Percentiles rank a stretch among this genome's conserved stretches.
Conservation (phyloP, 2,888 invertebrate species). For the Trachelus tabidus region DNA sequence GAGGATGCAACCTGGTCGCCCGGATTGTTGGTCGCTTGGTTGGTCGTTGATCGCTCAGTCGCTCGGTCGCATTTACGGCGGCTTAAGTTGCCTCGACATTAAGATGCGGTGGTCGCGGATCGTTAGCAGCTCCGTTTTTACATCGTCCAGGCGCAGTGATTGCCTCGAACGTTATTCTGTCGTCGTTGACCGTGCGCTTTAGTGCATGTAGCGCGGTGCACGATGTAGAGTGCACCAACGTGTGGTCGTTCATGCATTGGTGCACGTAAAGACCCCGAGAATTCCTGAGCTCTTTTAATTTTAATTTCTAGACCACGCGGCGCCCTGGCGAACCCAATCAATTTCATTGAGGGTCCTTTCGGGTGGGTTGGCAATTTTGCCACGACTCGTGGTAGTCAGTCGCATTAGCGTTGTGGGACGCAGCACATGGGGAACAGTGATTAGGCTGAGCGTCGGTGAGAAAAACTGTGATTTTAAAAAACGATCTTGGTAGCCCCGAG, state of each 20-base stretch:
- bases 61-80: constrained; percentile 8
- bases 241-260: constrained; percentile 34
- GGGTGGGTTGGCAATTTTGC: not conserved
- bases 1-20: not conserved
- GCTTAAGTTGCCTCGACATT: constrained; percentile 10
- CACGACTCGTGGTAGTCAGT: not conserved
- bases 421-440: not conserved
- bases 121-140: constrained; percentile 45
- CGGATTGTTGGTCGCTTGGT: not conserved
- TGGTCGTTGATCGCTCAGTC: not conserved
- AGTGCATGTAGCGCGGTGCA: not conserved
- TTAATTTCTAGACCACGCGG: not conserved
- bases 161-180: constrained; percentile 12
- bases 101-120: constrained; percentile 40
- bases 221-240: constrained; percentile 29
- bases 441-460: not conserved
- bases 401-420: not conserved
- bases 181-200: not conserved
- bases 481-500: not conserved
- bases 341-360: not conserved
- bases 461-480: not conserved
- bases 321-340: not conserved
- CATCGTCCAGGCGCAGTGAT: constrained; percentile 15
- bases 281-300: not conserved
- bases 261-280: not conserved